Base-by-base conservation (phyloP, 2,888 invertebrate genomes). In the Tortricodes alternella region DNA sequence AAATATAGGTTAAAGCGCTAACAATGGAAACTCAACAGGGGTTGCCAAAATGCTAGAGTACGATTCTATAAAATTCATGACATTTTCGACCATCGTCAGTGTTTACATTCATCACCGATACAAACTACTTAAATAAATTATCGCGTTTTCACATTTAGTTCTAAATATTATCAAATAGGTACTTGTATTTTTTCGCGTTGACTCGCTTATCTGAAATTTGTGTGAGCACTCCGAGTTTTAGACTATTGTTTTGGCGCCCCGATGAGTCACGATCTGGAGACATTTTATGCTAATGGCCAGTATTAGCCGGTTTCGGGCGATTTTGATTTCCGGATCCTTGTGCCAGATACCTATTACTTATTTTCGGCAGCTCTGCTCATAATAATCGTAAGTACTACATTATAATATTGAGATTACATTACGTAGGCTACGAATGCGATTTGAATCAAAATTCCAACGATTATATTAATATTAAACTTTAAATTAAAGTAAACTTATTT, bases 231-330 rank as follows among this genome's bases (percentile, higher is more conserved):
- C n/a, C 21, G 16, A 16, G 15, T 46, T 24, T 32, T 21, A 18
- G 38, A 32, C 48, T 55, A 55, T 55, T 49, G 55, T 49, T 43
- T 48, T 55, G 48, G 55, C 55, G 41, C 41, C 41, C 35, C 11
- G n/a, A n/a, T 55, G 55, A 49, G 8, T 49, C 48, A 49, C 13
- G 24, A 16, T 23, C 35, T 27, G 8, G 27, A 48, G 21, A 43
- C n/a, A n/a, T n/a, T 49, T 53, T 35, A 49, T 41, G 35, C 27
- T 41, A 53, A 53, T 53, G 48, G 24, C 19, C 41, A 41, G 9
- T 37, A 37, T n/a, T n/a, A n/a, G n/a, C n/a, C n/a, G n/a, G n/a
- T 24, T n/a, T 53, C 35, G 15, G 19, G 23, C 15, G 15, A 43
- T 27, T 55, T 55, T 43, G 48, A 55, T 55, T 55, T 55, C 43